Conservation (phyloP, 2,888 invertebrate genomes). For the Fissipunctia ypsillon region DNA sequence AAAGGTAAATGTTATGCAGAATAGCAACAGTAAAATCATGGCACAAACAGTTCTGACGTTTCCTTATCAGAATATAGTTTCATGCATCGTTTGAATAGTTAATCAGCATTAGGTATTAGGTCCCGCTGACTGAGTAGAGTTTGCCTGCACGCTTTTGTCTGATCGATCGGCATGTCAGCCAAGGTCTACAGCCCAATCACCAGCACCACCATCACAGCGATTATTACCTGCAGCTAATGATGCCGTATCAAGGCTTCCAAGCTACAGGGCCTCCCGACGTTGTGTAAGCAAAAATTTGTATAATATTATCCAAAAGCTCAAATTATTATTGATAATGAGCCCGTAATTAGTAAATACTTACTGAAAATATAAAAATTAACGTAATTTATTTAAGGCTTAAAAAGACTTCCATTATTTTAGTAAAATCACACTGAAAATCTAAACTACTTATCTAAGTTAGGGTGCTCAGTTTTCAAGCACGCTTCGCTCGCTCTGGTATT, state of each 20-base stretch:
- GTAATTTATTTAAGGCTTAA: background rate
- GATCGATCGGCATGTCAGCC: no score
- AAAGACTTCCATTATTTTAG: background rate
- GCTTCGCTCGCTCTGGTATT: background rate
- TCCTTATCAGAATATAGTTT: constrained; percentile 31
- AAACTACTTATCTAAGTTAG: background rate
- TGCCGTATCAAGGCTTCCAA: background rate
- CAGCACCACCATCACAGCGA: background rate
- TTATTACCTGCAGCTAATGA: background rate
- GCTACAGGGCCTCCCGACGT: background rate
- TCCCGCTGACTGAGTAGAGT: background rate
- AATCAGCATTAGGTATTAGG: background rate
- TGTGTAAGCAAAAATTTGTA: background rate
- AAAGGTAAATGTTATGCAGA: constrained; percentile 4
- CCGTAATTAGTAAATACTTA: background rate
- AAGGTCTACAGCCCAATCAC: background rate
- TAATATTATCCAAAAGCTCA: background rate
- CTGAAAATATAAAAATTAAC: background rate
- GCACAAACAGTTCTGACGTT: background rate
- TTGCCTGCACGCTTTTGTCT: background rate
- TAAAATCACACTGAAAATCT: background rate
- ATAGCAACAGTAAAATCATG: constrained; percentile 25
- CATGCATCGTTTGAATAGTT: constrained; percentile 21
- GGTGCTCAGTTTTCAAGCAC: background rate
- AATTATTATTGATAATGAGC: background rate